Evolutionary conservation across 2,888 invertebrate genomes (phyloP), one percentile per base, ranked within the genome.

Genomic region (Agapostemon virescens): DNA sequence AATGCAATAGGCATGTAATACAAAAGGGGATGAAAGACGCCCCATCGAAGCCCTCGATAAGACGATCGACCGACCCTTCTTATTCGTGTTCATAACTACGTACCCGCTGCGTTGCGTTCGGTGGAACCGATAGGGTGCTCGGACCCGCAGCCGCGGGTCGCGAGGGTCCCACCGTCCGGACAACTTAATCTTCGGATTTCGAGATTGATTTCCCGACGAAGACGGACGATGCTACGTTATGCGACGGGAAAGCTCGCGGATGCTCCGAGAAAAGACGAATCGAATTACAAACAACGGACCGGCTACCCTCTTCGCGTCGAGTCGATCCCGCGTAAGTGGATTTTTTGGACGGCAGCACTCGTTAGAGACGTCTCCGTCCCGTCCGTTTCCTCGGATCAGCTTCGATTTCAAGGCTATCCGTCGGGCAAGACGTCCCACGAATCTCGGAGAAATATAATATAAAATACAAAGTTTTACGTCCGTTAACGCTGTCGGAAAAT

Each of bases 1-100:
- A 92, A 92, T 92, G 91, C 91, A 91, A 91, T 92, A 91, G 88
- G 89, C 91, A 88, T 91, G 90, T 90, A 89, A 87, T 85, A 87
- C 85, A 83, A 86, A 84, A 86, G 84, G 85, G 82, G 84, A 82
- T 81, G 81, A 84, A 87, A 82, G 81, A 81, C 83, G 72, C 52
- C 79, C 79, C 52, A 74, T 81, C 84, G 80, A 82, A 85, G 69
- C 67, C 79, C 81, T 74, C 84, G 81, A 86, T 86, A 86, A 87
- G 85, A 86, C 87, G 86, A 87, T 86, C 87, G 84, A 85, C 86
- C 87, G 84, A 85, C 87, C 87, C 87, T 86, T 86, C 84, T 87
- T 87, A 85, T 85, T 86, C 86, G 77, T 83, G 82, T 85, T 84
- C 86, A 86, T 86, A 86, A 86, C 86, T 86, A 84, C 80, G 87